Percentiles rank a stretch among this genome's conserved stretches.
These are phyloP conservation scores for Henricia sp. DNA, from an alignment of 53 echinoderm and acorn worm species.

Conservation along the genomic window DNA sequence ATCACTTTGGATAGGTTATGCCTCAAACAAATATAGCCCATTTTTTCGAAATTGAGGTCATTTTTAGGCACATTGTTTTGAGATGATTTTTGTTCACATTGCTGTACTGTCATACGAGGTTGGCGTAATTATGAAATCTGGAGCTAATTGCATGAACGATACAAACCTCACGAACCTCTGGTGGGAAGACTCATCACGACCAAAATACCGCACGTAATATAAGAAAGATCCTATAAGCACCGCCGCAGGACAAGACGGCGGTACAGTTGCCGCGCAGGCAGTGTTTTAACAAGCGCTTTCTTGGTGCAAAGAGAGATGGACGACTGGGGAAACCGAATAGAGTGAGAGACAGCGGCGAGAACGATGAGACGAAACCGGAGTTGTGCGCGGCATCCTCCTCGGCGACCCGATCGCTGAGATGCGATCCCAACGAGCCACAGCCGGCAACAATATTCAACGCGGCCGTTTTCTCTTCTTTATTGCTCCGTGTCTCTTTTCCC, in stretches of 20 bases:
- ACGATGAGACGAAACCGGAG: slow-evolving; percentile 54
- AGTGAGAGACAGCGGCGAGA: slow-evolving; percentile 16
- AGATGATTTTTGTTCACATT: slow-evolving; percentile 28
- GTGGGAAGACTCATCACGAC: neutral
- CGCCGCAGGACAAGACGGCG: slow-evolving; percentile 45
- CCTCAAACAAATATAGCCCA: too few species aligned
- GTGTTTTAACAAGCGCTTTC: slow-evolving; percentile 58
- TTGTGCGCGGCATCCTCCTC: slow-evolving; percentile 8
- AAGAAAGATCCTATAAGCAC: slow-evolving; percentile 49
- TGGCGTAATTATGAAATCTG: slow-evolving; percentile 51
- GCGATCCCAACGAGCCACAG: slow-evolving; percentile 1
- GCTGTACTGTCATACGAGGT: slow-evolving; percentile 34
- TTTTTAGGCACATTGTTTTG: slow-evolving; percentile 28
- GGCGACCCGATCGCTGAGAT: neutral
- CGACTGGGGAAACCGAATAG: slow-evolving; percentile 27
- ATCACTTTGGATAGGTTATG: too few species aligned
- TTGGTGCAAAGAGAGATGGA: neutral
- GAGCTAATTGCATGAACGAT: slow-evolving; percentile 49
- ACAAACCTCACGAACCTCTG: slow-evolving; percentile 38
- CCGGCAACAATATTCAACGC: slow-evolving; percentile 16
- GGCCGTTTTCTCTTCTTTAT: neutral
- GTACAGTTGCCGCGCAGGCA: slow-evolving; percentile 43
- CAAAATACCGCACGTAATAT: slow-evolving; percentile 46
- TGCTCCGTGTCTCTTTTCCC: neutral
- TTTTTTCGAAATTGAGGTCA: too few species aligned